These are phyloP conservation scores for Agrochola lychnidis DNA, from an alignment of 2,888 invertebrate species.

Conservation along the genomic window DNA sequence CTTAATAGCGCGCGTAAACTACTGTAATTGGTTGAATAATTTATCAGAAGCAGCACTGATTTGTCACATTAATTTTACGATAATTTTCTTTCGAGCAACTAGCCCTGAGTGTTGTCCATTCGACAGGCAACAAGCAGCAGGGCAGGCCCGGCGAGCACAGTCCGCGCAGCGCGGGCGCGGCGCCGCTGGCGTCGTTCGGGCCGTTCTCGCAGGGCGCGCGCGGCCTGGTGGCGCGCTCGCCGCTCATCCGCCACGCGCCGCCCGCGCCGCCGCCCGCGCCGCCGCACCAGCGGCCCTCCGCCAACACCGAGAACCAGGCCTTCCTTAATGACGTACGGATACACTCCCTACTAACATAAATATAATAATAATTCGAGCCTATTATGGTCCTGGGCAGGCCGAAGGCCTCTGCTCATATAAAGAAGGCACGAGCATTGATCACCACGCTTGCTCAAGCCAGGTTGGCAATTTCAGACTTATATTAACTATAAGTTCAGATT, in stretches of 20 bases:
- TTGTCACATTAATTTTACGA: background rate
- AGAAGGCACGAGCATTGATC: background rate
- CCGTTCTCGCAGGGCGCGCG: constrained; percentile 93
- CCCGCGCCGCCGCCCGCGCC: constrained; percentile 91
- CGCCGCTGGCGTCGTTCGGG: constrained; percentile 79
- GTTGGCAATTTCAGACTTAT: no score
- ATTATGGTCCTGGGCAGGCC: no score
- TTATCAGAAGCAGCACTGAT: background rate
- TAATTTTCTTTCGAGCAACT: background rate
- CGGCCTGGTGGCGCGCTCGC: constrained; percentile 96
- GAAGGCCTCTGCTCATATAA: background rate
- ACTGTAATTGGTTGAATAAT: background rate
- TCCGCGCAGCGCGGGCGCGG: constrained; percentile 40
- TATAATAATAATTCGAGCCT: background rate
- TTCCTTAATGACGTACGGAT: constrained; percentile 96
- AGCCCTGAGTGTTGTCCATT: background rate
- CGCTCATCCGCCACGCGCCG: constrained; percentile 95
- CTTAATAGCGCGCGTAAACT: background rate
- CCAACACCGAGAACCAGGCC: constrained; percentile 97
- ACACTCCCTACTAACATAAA: background rate
- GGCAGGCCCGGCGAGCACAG: constrained; percentile 8
- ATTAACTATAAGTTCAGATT: no score
- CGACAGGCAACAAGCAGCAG: constrained; percentile 75
- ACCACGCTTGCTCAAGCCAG: no score
- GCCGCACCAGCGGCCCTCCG: constrained; percentile 93